Percentiles rank a stretch among this genome's conserved stretches.
These are phyloP conservation scores for Arbacia lixula DNA, from an alignment of 53 echinoderm and acorn worm genomes.

Conservation along the genomic window DNA sequence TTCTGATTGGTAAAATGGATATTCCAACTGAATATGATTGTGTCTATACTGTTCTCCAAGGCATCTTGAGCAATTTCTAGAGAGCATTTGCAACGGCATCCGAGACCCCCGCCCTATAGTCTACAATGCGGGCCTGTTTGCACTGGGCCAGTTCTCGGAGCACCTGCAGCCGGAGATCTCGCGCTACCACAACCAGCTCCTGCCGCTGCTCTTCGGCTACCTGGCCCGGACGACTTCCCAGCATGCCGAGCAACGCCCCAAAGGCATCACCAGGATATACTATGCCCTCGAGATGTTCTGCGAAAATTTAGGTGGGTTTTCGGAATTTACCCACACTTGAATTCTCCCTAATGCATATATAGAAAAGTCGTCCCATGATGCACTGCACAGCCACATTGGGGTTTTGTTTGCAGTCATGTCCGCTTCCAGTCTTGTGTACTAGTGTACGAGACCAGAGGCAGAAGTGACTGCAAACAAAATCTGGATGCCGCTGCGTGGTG, in stretches of 20 bases:
- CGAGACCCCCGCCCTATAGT: slow-evolving; percentile 78
- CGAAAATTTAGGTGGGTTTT: slow-evolving; percentile 98
- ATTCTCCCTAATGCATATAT: no score
- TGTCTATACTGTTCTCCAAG: no score
- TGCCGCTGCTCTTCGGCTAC: slow-evolving; percentile 91
- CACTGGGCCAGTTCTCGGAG: slow-evolving; percentile 96
- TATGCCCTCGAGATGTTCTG: slow-evolving; percentile 99
- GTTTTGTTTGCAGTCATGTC: no score
- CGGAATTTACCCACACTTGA: no score
- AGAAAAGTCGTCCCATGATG: no score
- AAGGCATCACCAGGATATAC: slow-evolving; percentile 91
- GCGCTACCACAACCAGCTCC: slow-evolving; percentile 86
- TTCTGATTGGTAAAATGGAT: no score
- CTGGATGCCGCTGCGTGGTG: no score
- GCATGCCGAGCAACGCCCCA: slow-evolving; percentile 76
- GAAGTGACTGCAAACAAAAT: no score
- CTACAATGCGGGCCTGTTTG: slow-evolving; percentile 91
- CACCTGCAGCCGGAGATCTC: slow-evolving; percentile 98
- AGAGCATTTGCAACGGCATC: slow-evolving; percentile 87
- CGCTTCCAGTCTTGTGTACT: no score
- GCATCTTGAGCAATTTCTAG: slow-evolving; percentile 87
- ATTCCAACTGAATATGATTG: no score
- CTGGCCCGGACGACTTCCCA: slow-evolving; percentile 68
- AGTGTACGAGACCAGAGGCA: no score
- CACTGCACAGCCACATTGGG: no score